These are phyloP conservation scores for Phodopus roborovskii DNA, from an alignment of 2,113 vertebrate species.

Conservation along the genomic window DNA sequence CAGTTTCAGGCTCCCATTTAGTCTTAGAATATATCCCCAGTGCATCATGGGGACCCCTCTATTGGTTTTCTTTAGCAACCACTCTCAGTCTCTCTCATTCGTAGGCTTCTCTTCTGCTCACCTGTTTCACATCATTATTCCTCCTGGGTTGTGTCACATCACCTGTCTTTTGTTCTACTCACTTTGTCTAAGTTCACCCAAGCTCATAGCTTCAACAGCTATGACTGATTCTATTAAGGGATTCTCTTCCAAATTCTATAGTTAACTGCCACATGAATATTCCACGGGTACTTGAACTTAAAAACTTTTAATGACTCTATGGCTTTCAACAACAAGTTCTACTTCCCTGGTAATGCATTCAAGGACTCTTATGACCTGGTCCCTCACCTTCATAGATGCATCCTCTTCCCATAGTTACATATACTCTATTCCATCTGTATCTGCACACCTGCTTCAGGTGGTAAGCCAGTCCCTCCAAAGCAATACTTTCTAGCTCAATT, in stretches of 20 bases:
- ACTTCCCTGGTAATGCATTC: not conserved
- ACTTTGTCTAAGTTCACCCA: not conserved
- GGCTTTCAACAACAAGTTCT: slow-evolving; percentile 19
- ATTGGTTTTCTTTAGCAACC: not conserved
- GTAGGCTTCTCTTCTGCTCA: not conserved
- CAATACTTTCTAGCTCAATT: not conserved
- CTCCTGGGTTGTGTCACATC: not conserved
- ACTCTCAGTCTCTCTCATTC: not conserved
- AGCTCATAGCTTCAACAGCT: not conserved
- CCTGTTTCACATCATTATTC: not conserved
- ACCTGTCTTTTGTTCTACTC: not conserved
- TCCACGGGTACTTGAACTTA: not conserved
- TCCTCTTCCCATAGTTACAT: not conserved
- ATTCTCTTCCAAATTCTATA: slow-evolving; percentile 4
- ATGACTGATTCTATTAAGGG: not conserved
- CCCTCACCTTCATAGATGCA: not conserved
- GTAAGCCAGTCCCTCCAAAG: not conserved
- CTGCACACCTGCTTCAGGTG: not conserved
- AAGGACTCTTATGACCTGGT: not conserved
- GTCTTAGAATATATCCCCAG: not conserved
- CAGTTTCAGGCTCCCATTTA: not conserved
- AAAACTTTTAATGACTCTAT: not conserved
- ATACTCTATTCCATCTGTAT: not conserved
- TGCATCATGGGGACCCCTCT: not conserved
- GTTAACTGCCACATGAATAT: not conserved